Conservation (phyloP, 2,888 invertebrate species). For the Pediacus dermestoides region DNA sequence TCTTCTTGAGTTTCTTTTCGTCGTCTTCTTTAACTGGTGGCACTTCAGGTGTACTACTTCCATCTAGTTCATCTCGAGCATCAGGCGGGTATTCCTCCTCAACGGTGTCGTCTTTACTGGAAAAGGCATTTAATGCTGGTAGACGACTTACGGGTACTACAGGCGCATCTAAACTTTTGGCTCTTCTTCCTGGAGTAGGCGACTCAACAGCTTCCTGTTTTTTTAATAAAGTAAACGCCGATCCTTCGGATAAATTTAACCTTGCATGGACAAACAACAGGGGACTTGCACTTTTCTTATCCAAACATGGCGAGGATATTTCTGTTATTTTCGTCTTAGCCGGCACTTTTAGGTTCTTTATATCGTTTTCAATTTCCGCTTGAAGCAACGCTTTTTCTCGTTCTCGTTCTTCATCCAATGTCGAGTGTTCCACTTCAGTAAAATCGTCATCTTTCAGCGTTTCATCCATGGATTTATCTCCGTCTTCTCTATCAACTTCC, state of each 20-base stretch:
- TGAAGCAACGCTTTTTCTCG: slow-evolving; percentile 43
- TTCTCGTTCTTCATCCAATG: slow-evolving; percentile 38
- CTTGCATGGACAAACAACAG: slow-evolving; percentile 76
- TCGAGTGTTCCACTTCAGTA: slow-evolving; percentile 29
- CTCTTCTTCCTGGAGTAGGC: slow-evolving; percentile 69
- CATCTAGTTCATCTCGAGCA: too few species aligned
- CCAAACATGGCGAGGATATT: slow-evolving; percentile 64
- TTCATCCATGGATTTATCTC: slow-evolving; percentile 44
- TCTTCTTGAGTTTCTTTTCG: too few species aligned
- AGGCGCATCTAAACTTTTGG: slow-evolving; percentile 81
- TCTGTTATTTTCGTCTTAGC: slow-evolving; percentile 60
- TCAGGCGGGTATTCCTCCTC: slow-evolving; percentile 64
- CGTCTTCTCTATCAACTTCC: slow-evolving; percentile 41
- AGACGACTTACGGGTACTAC: slow-evolving; percentile 75
- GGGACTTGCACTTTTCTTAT: slow-evolving; percentile 72
- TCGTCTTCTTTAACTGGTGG: slow-evolving; percentile 2
- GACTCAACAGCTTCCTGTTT: slow-evolving; percentile 75
- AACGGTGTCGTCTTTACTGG: slow-evolving; percentile 84
- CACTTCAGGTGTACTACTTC: too few species aligned
- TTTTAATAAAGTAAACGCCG: slow-evolving; percentile 69
- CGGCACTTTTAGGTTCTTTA: slow-evolving; percentile 46
- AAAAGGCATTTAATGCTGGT: slow-evolving; percentile 81
- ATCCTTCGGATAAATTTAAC: slow-evolving; percentile 80
- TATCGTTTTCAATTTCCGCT: slow-evolving; percentile 47
- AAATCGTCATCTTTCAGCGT: slow-evolving; percentile 37